phyloP scores from a whole-genome alignment of 2,113 vertebrate genomes.

The Loxodonta africana region DNA sequence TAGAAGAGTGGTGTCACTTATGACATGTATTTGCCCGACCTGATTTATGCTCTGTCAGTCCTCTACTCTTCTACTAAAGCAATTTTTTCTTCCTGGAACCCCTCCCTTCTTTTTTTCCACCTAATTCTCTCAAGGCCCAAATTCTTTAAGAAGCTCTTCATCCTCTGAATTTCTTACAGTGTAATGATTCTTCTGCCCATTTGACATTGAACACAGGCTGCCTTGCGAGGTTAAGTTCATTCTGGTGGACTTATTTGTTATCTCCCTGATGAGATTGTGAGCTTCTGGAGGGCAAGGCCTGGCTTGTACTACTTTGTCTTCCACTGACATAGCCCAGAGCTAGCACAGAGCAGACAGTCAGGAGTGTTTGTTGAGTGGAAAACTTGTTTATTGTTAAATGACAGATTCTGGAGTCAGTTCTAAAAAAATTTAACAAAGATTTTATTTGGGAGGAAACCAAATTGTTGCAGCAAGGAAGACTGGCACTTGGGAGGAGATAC shows the following conservation, averaged over 20 bases:
- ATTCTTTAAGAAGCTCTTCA: constrained; percentile 30
- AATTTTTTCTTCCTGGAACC: neutral
- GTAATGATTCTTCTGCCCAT: neutral
- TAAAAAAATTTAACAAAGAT: neutral
- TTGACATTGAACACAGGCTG: neutral
- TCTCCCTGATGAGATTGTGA: neutral
- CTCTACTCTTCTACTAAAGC: neutral
- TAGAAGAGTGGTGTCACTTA: accelerated
- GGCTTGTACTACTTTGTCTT: neutral
- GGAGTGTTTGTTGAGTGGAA: neutral
- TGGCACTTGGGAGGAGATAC: no score
- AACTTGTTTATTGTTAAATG: neutral
- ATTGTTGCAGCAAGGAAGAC: neutral
- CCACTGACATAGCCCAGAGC: neutral
- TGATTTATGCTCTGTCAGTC: neutral
- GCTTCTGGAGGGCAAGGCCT: neutral
- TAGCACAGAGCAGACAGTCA: accelerated
- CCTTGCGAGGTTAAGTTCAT: neutral
- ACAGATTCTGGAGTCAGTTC: neutral
- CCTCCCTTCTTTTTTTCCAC: neutral
- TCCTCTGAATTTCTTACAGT: neutral
- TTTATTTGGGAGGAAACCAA: neutral
- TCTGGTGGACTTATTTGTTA: neutral
- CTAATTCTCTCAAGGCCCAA: neutral
- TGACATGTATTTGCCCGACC: neutral